Base-by-base conservation (phyloP, 2,113 vertebrate species). In the Pristiophorus japonicus region DNA sequence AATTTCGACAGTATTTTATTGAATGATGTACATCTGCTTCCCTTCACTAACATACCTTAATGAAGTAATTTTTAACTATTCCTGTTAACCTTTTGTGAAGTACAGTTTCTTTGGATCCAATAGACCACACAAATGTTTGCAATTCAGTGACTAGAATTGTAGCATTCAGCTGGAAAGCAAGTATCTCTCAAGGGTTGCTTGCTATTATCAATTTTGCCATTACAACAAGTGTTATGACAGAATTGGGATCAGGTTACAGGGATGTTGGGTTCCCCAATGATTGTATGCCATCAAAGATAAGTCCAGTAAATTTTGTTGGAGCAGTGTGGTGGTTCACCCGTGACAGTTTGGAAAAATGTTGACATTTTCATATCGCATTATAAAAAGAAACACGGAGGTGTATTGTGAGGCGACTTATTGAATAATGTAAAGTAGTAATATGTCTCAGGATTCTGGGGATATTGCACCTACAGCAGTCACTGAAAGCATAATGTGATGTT, bases 21-120 rank as follows among this genome's bases (percentile, higher is more conserved):
- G 65, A 94, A 94, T 67, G 66, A 70, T 70, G 66, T 73, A 70
- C 93, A 94, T 94, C 93, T 94, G 93, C 93, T 94, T 94, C 93
- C 66, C 45, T 94, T 94, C 27, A 67, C 93, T 94, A 70, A 67
- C 66, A 70, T 94, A 94, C 93, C 93, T 94, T 73, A 94, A 70
- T 94, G 24, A 94, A 51, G 65, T 94, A 45, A 34, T 94, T 94
- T 94, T 94, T 94, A 73, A 70, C 65, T 70, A 94, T 94, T 94
- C 30, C 93, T 94, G 42, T 94, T 94, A 94, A 45, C 66, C 93
- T 70, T 70, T 51, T 94, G 66, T 30, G 66, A 94, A 94, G 27
- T 67, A 70, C 62, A 45, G 14, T 30, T 70, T 94, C 27, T 94
- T 51, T 34, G 42, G 42, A 94, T 70, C 5, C 42, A 94, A 51